These are phyloP conservation scores for Phyllotreta cruciferae DNA, from an alignment of 2,888 invertebrate genomes.

Conservation along the genomic window DNA sequence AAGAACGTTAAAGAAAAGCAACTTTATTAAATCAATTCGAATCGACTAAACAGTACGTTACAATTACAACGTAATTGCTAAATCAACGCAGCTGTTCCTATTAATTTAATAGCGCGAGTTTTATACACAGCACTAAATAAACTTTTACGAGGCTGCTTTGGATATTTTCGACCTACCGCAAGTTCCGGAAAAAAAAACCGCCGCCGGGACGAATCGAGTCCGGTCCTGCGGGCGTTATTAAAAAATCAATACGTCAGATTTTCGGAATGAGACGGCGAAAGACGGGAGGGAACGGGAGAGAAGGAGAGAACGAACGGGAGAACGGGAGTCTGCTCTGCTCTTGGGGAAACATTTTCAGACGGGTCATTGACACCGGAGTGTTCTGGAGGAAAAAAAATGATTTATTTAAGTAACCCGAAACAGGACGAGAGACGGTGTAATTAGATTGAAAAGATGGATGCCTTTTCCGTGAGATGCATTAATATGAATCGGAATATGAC, in stretches of 20 bases:
- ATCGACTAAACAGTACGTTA: too few relatives aligned
- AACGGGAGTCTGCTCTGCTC: slow-evolving; percentile 18
- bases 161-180: too few relatives aligned
- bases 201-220: too few relatives aligned
- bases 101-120: too few relatives aligned
- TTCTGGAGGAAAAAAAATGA: slow-evolving; percentile 41
- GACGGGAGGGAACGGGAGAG: slow-evolving; percentile 15
- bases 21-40: too few relatives aligned
- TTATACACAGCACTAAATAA: too few relatives aligned
- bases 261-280: slow-evolving; percentile 35
- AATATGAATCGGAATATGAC: slow-evolving; percentile 27
- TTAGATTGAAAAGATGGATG: slow-evolving; percentile 44
- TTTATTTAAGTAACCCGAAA: slow-evolving; percentile 51
- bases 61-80: too few relatives aligned
- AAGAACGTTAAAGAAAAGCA: too few relatives aligned
- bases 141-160: too few relatives aligned
- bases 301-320: slow-evolving; percentile 18
- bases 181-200: too few relatives aligned
- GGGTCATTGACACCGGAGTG: slow-evolving; percentile 44
- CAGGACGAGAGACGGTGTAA: slow-evolving; percentile 46
- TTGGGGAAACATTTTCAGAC: slow-evolving; percentile 46
- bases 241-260: slow-evolving; percentile 49
- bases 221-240: slow-evolving; percentile 41
- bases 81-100: too few relatives aligned
- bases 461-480: slow-evolving; percentile 29